Evolutionary conservation across 2,797 vertebrate genomes (phyloP).

Genomic region (Liparis tanakae): DNA sequence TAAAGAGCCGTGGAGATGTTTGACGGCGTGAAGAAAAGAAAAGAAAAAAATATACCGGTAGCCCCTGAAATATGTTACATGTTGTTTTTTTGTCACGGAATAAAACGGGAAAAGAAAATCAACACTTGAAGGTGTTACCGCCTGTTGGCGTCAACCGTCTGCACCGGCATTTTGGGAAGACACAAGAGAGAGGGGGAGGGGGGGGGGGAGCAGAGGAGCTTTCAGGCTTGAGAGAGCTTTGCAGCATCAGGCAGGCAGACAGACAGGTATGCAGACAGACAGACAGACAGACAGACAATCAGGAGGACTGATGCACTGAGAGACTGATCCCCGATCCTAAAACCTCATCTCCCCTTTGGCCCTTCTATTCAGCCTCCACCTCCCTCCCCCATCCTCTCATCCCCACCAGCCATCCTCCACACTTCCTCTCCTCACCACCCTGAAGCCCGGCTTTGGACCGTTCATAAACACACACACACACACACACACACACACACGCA

Average conservation of each 20-base stretch:
- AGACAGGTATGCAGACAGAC: constrained; percentile 46
- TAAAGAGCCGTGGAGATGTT: background rate
- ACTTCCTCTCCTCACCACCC: constrained; percentile 52
- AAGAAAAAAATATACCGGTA: background rate
- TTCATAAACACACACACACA: constrained; percentile 42
- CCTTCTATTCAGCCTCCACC: constrained; percentile 45
- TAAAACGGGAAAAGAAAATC: background rate
- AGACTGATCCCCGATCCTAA: constrained; percentile 69
- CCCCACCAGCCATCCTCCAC: constrained; percentile 54
- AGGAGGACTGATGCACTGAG: constrained; percentile 40
- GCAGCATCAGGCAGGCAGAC: constrained; percentile 43
- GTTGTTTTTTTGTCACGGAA: background rate
- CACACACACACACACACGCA: constrained; percentile 25
- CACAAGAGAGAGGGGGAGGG: constrained; percentile 46
- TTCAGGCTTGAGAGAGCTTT: constrained; percentile 62
- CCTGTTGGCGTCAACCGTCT: constrained; percentile 14
- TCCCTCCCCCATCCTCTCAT: constrained; percentile 41
- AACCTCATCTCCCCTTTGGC: constrained; percentile 71
- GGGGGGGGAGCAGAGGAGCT: constrained; percentile 56
- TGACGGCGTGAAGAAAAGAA: background rate
- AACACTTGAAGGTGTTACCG: constrained; percentile 31
- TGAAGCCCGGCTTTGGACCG: constrained; percentile 67
- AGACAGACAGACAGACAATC: too few species aligned
- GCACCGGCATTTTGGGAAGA: constrained; percentile 35
- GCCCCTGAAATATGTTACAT: background rate